Base-by-base conservation (phyloP, 1,140 invertebrate genomes). In the Panulirus ornatus region DNA sequence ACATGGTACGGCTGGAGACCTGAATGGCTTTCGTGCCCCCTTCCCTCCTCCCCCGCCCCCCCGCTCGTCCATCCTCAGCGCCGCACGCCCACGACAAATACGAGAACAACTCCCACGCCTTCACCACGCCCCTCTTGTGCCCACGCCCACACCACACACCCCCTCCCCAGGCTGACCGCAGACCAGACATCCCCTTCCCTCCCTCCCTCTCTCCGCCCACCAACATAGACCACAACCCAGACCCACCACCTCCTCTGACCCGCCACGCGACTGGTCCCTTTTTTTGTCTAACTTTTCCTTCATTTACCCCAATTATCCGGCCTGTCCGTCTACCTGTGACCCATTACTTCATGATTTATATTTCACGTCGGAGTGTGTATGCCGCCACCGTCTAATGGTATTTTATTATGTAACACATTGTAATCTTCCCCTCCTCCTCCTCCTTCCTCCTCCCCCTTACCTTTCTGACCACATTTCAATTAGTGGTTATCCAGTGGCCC, bases 61-160 rank as follows among this genome's bases (percentile, higher is more conserved):
- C n/a, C 78, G 54, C 36, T 81, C 78, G 27, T 81, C 47, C 51
- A 34, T 54, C 44, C 34, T 34, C n/a, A n/a, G n/a, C n/a, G n/a
- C 30, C 30, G 30, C n/a, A n/a, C 58, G 81, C 81, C 81, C 81
- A 83, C 58, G 81, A 83, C 81, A 83, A 83, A 83, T 83, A 40
- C 14, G 81, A 36, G n/a, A 58, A 47, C 81, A 63, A 44, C 81
- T 27, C 81, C 30, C 58, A n/a, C 81, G 54, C 81, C 38, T 30
- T 47, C 44, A 83, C 58, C 79, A 54, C 51, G 9, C 51, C 47
- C 38, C 79, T n/a, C 79, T 30, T 40, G 34, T 27, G 54, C 27
- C 81, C n/a, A 38, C 81, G 54, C 58, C 81, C 34, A 40, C 54
- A 38, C 40, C 73, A 73, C 70, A 54, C 30, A 54, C 47, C 36